Evolutionary conservation across 2,113 vertebrate species (phyloP), one percentile per base, ranked within the genome.

Genomic region (Labrus mixtus): DNA sequence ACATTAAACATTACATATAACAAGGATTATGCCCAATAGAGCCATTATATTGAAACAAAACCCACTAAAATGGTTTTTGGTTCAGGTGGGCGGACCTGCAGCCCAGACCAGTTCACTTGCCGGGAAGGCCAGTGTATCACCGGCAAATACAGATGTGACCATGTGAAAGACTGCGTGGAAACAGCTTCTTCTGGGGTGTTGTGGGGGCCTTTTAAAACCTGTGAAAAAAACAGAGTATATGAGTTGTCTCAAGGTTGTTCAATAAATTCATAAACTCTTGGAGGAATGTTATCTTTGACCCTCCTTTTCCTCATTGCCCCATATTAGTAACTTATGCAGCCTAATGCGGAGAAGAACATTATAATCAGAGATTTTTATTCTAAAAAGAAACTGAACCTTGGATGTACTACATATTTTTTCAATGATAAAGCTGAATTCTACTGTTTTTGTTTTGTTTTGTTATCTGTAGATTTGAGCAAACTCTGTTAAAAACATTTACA

Each of bases 191-290:
- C 1, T 45, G 46, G 33, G 6, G 12, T 17, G 22, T 3, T 20
- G 4, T 25, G 12, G 1, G 36, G 54, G 55, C 63, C 25, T 8
- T n/a, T 55, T 4, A 43, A 6, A 37, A 10, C 12, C 10, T 33
- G 10, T 60, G 33, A 20, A 20, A 20, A 62, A 76, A 54, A 57
- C 10, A 17, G 20, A 50, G 62, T 57, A 3, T 46, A 15, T 5
- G 63, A 48, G 19, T 10, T 53, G 8, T 12, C 16, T 15, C 1
- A 6, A 9, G 19, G 10, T 33, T 55, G 13, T 75, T 60, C 22
- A 25, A 64, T 83, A 78, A 81, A 88, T 45, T 63, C 29, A 84
- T 83, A 76, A 83, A 81, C 71, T 3, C 12, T 36, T 19, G n/a
- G 25, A 8, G 29, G 57, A 78, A 53, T 61, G 36, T 13, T 12